Percentiles rank a stretch among this genome's conserved stretches.
These are phyloP conservation scores for Noctua pronuba DNA, from an alignment of 2,888 invertebrate species.

Conservation along the genomic window DNA sequence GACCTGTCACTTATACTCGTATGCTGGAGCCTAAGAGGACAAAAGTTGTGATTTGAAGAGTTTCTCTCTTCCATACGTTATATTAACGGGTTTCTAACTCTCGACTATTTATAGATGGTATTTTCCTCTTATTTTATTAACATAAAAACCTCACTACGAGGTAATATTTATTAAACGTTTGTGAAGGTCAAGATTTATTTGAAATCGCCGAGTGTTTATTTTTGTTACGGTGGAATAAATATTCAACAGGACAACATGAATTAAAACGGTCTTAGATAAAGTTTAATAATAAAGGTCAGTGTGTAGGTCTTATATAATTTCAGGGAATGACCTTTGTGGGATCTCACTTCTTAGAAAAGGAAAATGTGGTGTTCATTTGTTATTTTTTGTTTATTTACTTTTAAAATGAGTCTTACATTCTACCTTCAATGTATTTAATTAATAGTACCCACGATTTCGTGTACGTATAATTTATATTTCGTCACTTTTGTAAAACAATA, in stretches of 20 bases:
- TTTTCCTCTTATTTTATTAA: not conserved
- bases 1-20: not conserved
- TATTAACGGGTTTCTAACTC: not conserved
- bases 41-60: no score
- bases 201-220: not conserved
- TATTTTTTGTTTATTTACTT: not conserved
- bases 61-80: not conserved
- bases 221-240: not conserved
- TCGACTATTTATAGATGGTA: not conserved
- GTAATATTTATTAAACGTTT: not conserved
- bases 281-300: conserved; percentile 8
- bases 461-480: no score
- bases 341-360: not conserved
- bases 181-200: not conserved
- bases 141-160: not conserved
- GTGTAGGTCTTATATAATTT: conserved; percentile 9
- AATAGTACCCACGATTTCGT: no score
- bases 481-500: not conserved
- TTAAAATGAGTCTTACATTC: not conserved
- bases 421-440: not conserved
- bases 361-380: not conserved
- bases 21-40: not conserved
- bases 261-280: conserved; percentile 4
- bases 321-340: conserved; percentile 11
- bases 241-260: not conserved